Base-by-base conservation (phyloP, 2,888 invertebrate genomes). In the Nezara viridula region DNA sequence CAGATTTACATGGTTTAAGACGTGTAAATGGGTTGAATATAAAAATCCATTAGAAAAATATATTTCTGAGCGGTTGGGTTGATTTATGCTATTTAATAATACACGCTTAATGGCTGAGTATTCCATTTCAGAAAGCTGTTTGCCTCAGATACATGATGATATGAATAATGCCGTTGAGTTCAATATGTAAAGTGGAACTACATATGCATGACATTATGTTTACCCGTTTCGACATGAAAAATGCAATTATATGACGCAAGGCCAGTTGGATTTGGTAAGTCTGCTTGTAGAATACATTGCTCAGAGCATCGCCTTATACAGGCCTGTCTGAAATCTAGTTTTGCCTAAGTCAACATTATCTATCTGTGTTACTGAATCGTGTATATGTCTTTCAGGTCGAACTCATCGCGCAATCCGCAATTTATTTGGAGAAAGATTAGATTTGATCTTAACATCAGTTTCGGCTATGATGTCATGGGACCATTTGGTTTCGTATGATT, bases 191-290 rank as follows among this genome's bases (percentile, higher is more conserved):
- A 73, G 66, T 73, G 66, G 66, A 7, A 3, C 37, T 73, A 73
- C 66, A 37, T 73, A 73, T 73, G 66, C 66, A 32, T 73, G 66
- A 37, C 37, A 73, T 73, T 73, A 73, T 73, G 32, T 73, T 73
- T 73, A 73, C 32, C 66, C 32, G 32, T 73, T 73, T 73, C 66
- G 66, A 73, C 66, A 73, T 73, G 66, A 73, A 73, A 73, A 73
- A 37, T 73, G 66, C 66, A 73, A 73, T 73, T 73, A 73, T 19
- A 73, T 73, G 66, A 73, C 66, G 66, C 66, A 73, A 73, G 16
- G 37, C 19, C 19, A 9, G 66, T 73, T 73, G 66, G 66, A 37
- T 73, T 73, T 73, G 66, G 37, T 37, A 73, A 73, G 66, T 19
- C 32, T 2, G 66, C 66, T 73, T 73, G 66, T 66, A 66, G 66